These are phyloP conservation scores for Panopea generosa DNA, from an alignment of 2,888 invertebrate genomes.

Conservation along the genomic window DNA sequence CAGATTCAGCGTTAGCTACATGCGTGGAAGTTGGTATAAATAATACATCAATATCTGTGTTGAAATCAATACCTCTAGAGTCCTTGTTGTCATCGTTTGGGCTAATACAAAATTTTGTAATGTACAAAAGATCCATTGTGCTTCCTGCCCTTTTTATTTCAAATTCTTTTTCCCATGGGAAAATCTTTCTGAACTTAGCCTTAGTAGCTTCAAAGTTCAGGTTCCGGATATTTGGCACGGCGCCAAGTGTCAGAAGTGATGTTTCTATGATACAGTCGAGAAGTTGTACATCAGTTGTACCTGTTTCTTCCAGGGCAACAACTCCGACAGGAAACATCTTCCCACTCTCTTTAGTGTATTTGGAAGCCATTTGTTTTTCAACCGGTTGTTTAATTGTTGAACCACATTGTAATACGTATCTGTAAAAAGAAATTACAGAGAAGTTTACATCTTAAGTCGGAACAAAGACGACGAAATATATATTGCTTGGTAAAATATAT, in stretches of 20 bases:
- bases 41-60: constrained; percentile 19
- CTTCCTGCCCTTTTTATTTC: constrained; percentile 12
- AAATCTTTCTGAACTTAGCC: constrained; percentile 22
- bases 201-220: constrained; percentile 25
- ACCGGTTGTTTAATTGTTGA: too few species aligned
- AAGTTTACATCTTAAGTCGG: too few species aligned
- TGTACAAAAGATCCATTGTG: constrained; percentile 14
- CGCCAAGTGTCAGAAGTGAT: constrained; percentile 1
- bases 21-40: constrained; percentile 8
- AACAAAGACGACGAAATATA: too few species aligned
- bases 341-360: too few species aligned
- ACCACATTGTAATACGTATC: too few species aligned
- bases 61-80: background rate
- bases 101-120: constrained; percentile 10
- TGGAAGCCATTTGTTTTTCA: too few species aligned
- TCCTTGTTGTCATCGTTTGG: background rate
- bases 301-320: constrained; percentile 3
- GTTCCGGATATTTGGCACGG: constrained; percentile 9
- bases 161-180: constrained; percentile 23
- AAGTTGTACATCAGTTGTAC: background rate
- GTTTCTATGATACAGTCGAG: constrained; percentile 2
- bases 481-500: too few species aligned
- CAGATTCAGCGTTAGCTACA: constrained; percentile 4
- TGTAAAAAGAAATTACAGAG: too few species aligned
- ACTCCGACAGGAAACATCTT: too few species aligned